A percentile compares a stretch with the other conserved stretches of the same genome.
Evolutionary conservation across 2,113 vertebrate species (phyloP).

Genomic region (Leiothrix lutea): DNA sequence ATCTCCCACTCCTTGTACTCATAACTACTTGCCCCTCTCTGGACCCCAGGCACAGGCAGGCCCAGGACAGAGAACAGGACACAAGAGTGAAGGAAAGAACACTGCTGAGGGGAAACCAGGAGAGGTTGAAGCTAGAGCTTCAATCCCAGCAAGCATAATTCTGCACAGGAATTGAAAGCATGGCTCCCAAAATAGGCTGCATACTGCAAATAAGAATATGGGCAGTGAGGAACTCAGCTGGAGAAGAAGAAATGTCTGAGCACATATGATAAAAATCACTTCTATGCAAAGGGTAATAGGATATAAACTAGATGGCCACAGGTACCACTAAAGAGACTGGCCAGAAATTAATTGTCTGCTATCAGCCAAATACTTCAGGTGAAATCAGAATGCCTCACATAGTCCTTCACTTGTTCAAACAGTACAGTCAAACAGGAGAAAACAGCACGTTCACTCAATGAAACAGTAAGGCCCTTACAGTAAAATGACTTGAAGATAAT

Average conservation of each 20-base stretch:
- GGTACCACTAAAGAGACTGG: neutral
- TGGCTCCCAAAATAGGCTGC: neutral
- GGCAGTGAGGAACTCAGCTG: neutral
- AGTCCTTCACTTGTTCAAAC: neutral
- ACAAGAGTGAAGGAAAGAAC: neutral
- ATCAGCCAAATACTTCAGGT: neutral
- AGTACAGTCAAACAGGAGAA: neutral
- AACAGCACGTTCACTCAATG: neutral
- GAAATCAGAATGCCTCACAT: neutral
- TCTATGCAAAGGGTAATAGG: neutral
- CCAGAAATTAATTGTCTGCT: neutral
- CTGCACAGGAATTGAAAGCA: neutral
- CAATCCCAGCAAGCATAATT: neutral
- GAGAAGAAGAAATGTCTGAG: neutral
- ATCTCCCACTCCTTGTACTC: neutral
- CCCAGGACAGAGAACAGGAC: neutral
- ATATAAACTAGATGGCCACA: neutral
- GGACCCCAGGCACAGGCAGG: neutral
- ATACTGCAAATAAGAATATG: neutral
- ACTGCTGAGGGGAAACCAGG: neutral
- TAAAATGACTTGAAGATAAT: neutral
- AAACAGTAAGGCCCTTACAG: neutral
- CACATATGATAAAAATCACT: fast-evolving
- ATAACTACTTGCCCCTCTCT: neutral
- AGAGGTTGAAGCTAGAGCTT: neutral